phyloP scores from a whole-genome alignment of 2,888 invertebrate genomes.

The Salpingus planirostris region DNA sequence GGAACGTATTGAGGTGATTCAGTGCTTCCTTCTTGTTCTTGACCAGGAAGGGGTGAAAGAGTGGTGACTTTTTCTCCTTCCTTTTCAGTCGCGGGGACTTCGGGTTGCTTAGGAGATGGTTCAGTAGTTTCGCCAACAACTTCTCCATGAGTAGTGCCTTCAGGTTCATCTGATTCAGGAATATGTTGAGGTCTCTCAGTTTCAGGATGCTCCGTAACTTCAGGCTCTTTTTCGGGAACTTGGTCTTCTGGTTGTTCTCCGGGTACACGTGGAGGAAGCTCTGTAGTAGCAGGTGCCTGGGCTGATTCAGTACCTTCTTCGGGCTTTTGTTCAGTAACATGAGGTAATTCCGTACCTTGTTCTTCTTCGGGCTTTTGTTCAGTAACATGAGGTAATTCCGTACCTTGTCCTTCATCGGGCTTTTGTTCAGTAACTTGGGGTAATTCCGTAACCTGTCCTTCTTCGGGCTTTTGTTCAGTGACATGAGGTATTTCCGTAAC shows the following conservation, averaged over 20 bases:
- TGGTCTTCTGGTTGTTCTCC: slow-evolving; percentile 6
- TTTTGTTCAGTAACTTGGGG: slow-evolving; percentile 2
- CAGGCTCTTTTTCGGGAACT: slow-evolving; percentile 5
- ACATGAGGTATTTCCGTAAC: slow-evolving; percentile 1
- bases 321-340: slow-evolving; percentile 1
- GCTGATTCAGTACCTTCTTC: slow-evolving; percentile 2
- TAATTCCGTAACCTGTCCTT: slow-evolving; percentile 1
- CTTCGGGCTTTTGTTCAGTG: slow-evolving; percentile 1
- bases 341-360: slow-evolving; percentile 2
- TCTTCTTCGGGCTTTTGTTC: slow-evolving; percentile 1
- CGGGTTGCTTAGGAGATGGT: slow-evolving; percentile 5
- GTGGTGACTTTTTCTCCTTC: slow-evolving; percentile 18
- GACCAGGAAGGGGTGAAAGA: slow-evolving; percentile 15
- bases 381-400: slow-evolving; percentile 1
- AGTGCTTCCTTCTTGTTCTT: slow-evolving; percentile 4
- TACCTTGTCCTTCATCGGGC: background rate
- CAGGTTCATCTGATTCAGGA: slow-evolving; percentile 12
- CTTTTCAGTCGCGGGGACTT: too few species aligned
- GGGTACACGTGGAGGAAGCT: slow-evolving; percentile 5
- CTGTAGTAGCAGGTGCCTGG: slow-evolving; percentile 1
- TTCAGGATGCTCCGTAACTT: slow-evolving; percentile 9
- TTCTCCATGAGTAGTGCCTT: background rate
- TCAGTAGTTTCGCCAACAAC: background rate
- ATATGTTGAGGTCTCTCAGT: slow-evolving; percentile 4
- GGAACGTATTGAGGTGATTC: slow-evolving; percentile 1